phyloP scores from a whole-genome alignment of 2,113 vertebrate species.

The Mobula birostris region DNA sequence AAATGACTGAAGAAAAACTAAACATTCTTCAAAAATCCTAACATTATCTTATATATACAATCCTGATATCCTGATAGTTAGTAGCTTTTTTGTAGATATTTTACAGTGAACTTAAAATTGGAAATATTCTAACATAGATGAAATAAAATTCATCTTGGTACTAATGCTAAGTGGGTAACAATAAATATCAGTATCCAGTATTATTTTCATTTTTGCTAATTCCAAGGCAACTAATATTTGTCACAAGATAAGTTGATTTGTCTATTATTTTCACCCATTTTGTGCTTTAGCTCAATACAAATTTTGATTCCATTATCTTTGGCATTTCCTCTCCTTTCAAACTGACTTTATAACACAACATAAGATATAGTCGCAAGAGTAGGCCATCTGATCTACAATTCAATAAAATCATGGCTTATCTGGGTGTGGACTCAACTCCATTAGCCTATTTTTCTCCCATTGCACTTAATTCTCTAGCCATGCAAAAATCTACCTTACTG shows the following conservation, averaged over 20 bases:
- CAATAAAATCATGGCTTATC: no score
- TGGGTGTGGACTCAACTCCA: no score
- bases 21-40: neutral
- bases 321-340: neutral
- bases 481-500: no score
- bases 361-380: no score
- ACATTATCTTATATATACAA: neutral
- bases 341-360: neutral
- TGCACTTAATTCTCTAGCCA: no score
- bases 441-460: no score
- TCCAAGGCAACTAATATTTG: neutral
- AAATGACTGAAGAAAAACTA: neutral
- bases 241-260: neutral
- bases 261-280: neutral
- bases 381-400: no score
- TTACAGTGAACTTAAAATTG: neutral
- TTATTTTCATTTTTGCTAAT: neutral
- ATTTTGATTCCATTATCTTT: neutral
- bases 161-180: no score
- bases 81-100: neutral
- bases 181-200: neutral
- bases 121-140: conserved; percentile 3
- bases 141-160: neutral
- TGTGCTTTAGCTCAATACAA: neutral
- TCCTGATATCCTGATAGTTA: neutral